Base-by-base conservation (phyloP, 2,888 invertebrate genomes). In the Rhogogaster chlorosoma region DNA sequence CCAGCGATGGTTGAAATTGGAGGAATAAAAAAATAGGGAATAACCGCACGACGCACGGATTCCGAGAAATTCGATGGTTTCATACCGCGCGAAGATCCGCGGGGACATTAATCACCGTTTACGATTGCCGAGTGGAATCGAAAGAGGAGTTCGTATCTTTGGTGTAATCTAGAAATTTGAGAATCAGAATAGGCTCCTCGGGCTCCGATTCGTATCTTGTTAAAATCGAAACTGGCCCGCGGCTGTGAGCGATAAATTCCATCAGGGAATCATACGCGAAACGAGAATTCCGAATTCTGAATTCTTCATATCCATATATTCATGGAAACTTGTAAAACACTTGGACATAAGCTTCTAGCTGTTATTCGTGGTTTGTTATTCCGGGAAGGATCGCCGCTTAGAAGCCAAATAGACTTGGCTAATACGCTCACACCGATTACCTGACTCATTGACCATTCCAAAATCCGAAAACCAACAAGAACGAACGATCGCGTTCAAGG, bases 381-480 rank as follows among this genome's bases (percentile, higher is more conserved):
- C 80, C 80, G n/a, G 26, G 80, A 80, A 80, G 80, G 80, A 80
- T 38, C 38, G 10, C 9, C 61, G 38, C 15, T 15, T 5, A 38
- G 26, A 12, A 38, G 61, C 12, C 61, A 80, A 61, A 77, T 32
- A 77, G 9, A 22, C 77, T 10, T 15, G 18, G 75, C 45, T 49
- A 49, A 75, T 75, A 45, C 4, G 22, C 49, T 26, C 18, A 49
- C 77, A 9, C 15, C 9, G 38, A 77, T 53, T 32, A 49, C 29
- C 49, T 77, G 77, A 77, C 49, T 77, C 77, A 77, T 32, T 18
- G 77, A 29, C 29, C 15, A 5, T 18, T 10, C 49, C 4, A 15
- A 12, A 45, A 49, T 32, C 70, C 32, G 2, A 38, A 32, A 70
- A 32, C 18, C 36, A 36, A 32, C 70, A 70, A 29, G 9, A 36